These are phyloP conservation scores for Stegophylla sp. DNA, from an alignment of 2,888 invertebrate genomes.

Conservation along the genomic window DNA sequence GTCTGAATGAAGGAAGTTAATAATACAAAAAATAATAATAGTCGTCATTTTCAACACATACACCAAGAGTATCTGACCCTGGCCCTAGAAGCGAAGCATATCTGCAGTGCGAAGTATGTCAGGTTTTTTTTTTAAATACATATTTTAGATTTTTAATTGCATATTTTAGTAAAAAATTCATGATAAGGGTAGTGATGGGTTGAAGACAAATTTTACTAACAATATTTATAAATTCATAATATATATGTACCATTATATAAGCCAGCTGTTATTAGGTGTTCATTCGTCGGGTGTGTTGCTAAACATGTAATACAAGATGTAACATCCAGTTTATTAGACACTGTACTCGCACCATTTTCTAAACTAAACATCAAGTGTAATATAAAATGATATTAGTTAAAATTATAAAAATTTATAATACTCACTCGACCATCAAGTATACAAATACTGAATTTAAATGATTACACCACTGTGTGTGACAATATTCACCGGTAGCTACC, in stretches of 20 bases:
- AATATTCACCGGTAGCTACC: constrained; percentile 32
- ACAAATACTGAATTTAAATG: constrained; percentile 37
- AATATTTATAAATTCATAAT: too few species aligned
- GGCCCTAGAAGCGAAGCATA: too few species aligned
- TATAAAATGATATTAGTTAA: background rate
- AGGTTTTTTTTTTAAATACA: too few species aligned
- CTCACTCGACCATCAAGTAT: constrained; percentile 19
- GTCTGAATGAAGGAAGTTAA: too few species aligned
- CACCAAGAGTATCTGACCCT: too few species aligned
- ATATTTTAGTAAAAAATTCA: too few species aligned
- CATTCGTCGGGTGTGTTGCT: constrained; percentile 34
- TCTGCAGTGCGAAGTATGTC: too few species aligned
- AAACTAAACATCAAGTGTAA: constrained; percentile 13
- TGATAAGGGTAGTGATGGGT: too few species aligned
- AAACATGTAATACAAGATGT: constrained; percentile 40
- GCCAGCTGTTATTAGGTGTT: constrained; percentile 41
- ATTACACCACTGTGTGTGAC: constrained; percentile 40
- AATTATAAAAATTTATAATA: background rate
- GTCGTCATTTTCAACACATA: too few species aligned
- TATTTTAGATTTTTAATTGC: too few species aligned
- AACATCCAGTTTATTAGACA: constrained; percentile 24
- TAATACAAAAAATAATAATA: too few species aligned
- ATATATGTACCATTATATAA: constrained; percentile 46
- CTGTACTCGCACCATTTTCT: constrained; percentile 1
- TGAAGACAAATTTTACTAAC: too few species aligned